Evolutionary conservation across 1,140 invertebrate species (phyloP).

Genomic region (Kradibia gibbosae): DNA sequence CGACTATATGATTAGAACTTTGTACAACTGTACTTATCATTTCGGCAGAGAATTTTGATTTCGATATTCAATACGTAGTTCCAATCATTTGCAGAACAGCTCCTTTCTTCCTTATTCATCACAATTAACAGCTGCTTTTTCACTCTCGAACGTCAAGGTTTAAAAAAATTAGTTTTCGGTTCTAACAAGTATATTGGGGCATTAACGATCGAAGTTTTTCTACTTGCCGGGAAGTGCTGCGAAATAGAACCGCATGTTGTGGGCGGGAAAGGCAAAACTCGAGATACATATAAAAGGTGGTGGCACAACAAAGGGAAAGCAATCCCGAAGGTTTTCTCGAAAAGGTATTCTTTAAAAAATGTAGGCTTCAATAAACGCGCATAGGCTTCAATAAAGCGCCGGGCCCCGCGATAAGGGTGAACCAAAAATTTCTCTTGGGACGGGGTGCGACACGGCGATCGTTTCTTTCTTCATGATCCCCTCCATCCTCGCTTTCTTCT

Average conservation of each 20-base stretch:
- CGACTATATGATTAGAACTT: too few species aligned
- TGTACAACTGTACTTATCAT: too few species aligned
- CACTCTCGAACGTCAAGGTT: too few species aligned
- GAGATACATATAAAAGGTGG: not conserved
- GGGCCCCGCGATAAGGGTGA: slow-evolving; percentile 10
- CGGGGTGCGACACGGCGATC: slow-evolving; percentile 4
- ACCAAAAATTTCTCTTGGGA: slow-evolving; percentile 46
- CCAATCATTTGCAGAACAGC: too few species aligned
- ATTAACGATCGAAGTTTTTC: not conserved
- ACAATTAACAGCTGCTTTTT: too few species aligned
- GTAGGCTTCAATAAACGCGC: slow-evolving; percentile 35
- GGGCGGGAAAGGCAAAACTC: not conserved
- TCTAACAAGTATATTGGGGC: too few species aligned
- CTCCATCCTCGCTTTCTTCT: not conserved
- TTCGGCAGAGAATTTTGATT: too few species aligned
- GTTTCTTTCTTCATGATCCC: slow-evolving; percentile 35
- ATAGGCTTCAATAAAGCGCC: not conserved
- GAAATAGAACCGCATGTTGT: not conserved
- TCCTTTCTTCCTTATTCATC: too few species aligned
- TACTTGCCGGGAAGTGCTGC: not conserved
- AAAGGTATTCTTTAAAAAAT: slow-evolving; percentile 43
- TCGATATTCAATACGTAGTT: too few species aligned
- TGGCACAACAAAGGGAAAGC: not conserved
- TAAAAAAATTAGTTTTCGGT: too few species aligned
- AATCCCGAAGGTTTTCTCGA: slow-evolving; percentile 33